A percentile compares a stretch with the other conserved stretches of the same genome.
These are phyloP conservation scores for Penaeus monodon DNA, from an alignment of 2,888 invertebrate species.

Conservation along the genomic window DNA sequence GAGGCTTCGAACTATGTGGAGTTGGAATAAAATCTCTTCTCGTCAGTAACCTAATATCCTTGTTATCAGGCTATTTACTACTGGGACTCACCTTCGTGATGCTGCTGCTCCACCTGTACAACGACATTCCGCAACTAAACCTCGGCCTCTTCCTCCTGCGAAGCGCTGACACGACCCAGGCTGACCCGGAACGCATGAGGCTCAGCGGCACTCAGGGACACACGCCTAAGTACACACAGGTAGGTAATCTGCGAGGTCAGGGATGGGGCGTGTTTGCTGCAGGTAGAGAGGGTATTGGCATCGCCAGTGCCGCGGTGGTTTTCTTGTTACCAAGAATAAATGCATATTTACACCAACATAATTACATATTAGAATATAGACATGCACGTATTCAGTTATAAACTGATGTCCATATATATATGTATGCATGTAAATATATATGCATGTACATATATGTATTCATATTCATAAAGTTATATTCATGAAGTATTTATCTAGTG, in stretches of 20 bases:
- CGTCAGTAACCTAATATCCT: conserved; percentile 24
- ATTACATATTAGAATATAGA: too few relatives aligned
- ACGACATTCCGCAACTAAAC: conserved; percentile 90
- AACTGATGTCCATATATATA: too few relatives aligned
- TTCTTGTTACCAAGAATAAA: neutral
- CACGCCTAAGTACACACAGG: conserved; percentile 54
- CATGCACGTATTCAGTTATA: too few relatives aligned
- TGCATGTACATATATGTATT: too few relatives aligned
- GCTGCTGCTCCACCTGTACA: conserved; percentile 85
- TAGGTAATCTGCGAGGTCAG: neutral
- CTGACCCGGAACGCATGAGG: conserved; percentile 63
- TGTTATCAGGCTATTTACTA: conserved; percentile 81
- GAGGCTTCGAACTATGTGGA: too few relatives aligned
- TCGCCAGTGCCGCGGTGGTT: too few relatives aligned
- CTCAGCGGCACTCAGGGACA: conserved; percentile 66
- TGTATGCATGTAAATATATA: too few relatives aligned
- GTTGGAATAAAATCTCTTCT: too few relatives aligned
- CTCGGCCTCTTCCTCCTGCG: conserved; percentile 83
- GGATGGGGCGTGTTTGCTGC: too few relatives aligned
- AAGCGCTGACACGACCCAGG: conserved; percentile 72
- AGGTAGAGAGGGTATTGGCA: too few relatives aligned
- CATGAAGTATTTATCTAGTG: too few relatives aligned
- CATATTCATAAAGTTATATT: too few relatives aligned
- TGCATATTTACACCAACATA: neutral
- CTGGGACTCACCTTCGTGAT: conserved; percentile 86